Percentiles rank a stretch among this genome's conserved stretches.
Conservation (phyloP, 2,113 vertebrate genomes). For the Struthio camelus region DNA sequence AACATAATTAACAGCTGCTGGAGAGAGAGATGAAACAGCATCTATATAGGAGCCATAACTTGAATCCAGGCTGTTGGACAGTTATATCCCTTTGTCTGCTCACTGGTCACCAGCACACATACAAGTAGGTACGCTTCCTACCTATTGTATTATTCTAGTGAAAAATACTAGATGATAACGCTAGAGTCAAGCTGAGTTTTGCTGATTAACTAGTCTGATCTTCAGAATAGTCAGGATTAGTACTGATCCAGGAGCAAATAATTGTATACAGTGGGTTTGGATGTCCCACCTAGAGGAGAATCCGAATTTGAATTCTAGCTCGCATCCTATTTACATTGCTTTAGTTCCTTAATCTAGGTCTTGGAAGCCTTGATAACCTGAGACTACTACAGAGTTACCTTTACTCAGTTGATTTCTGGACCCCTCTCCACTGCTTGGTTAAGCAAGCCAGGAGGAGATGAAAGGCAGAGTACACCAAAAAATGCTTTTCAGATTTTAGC, state of each 20-base stretch:
- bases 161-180: not conserved
- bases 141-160: rapidly evolving
- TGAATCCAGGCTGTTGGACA: not conserved
- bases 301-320: not conserved
- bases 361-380: not conserved
- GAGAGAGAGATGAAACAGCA: not conserved
- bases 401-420: not conserved
- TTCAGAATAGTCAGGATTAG: not conserved
- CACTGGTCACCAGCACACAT: not conserved
- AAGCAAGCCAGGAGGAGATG: not conserved
- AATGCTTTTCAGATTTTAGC: not conserved
- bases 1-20: not conserved
- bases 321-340: not conserved
- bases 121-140: not conserved
- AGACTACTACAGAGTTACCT: not conserved
- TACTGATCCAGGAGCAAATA: not conserved
- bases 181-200: not conserved
- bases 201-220: not conserved
- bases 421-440: not conserved
- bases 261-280: not conserved
- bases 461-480: too few species aligned
- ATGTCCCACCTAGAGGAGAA: not conserved
- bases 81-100: not conserved
- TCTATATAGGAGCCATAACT: not conserved
- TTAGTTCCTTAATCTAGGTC: not conserved